These are phyloP conservation scores for Lasaia peninsularis DNA, from an alignment of 1,140 invertebrate genomes.

Conservation along the genomic window DNA sequence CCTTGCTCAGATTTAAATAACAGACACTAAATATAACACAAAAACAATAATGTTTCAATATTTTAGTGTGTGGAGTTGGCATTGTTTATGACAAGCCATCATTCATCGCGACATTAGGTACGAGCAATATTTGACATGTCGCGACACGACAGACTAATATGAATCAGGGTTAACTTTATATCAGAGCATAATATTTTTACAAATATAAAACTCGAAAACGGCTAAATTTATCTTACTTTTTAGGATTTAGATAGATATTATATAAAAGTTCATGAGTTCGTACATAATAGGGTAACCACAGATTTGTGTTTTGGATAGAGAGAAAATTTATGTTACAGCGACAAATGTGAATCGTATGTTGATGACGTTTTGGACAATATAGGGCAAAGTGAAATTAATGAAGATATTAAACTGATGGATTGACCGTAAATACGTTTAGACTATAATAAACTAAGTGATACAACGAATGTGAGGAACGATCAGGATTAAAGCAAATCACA, in stretches of 20 bases:
- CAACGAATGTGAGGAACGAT: too few species aligned
- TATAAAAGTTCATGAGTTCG: too few species aligned
- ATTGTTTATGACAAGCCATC: slow-evolving; percentile 49
- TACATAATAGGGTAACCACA: too few species aligned
- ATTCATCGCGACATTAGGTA: slow-evolving; percentile 47
- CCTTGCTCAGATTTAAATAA: slow-evolving; percentile 46
- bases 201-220: neutral
- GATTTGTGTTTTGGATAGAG: too few species aligned
- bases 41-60: slow-evolving; percentile 65
- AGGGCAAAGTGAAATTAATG: too few species aligned
- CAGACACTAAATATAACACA: slow-evolving; percentile 67
- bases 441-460: too few species aligned
- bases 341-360: too few species aligned
- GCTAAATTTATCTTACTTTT: neutral
- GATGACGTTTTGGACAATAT: too few species aligned
- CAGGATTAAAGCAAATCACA: too few species aligned
- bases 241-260: neutral
- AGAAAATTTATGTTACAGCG: too few species aligned
- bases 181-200: neutral
- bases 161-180: slow-evolving; percentile 4
- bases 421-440: too few species aligned
- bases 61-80: slow-evolving; percentile 63
- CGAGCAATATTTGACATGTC: slow-evolving; percentile 3
- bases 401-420: too few species aligned
- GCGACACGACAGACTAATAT: neutral